Evolutionary conservation across 2,888 invertebrate species (phyloP), one percentile per base, ranked within the genome.

Genomic region (Oscheius sp.): DNA sequence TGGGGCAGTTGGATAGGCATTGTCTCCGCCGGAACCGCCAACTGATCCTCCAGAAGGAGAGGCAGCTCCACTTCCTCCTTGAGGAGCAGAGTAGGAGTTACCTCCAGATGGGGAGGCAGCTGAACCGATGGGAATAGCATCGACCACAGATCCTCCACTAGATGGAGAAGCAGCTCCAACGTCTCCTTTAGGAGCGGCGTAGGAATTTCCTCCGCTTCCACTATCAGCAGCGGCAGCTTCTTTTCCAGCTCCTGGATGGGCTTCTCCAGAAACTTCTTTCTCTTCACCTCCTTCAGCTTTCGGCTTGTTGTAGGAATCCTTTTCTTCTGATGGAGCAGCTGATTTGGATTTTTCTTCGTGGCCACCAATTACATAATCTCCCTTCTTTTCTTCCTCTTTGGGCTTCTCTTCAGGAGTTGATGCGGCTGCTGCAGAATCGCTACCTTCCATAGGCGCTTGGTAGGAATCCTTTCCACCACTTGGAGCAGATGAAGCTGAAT

Each of bases 291-390:
- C 17, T 3, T 4, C 17, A 15, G 17, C 17, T 17, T 42, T 42
- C 42, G 42, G 12, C 12, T 42, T 42, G 4, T 3, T 42, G 42
- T 42, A 42, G 12, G n/a, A n/a, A 6, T 34, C 37, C 37, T 34
- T 34, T 12, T 34, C 37, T 17, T 8, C 46, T 45, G 12, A 8
- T 45, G 12, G n/a, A 12, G 52, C 27, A 3, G 55, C 34, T 20
- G 55, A 20, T n/a, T 33, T 34, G 8, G n/a, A 17, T 5, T 8
- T 34, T 25, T 55, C 55, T 17, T 55, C 55, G 12, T 55, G 55
- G n/a, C 20, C 55, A 8, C 55, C 55, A 20, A 55, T 20, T n/a
- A 55, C 55, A n/a, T 34, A 55, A 17, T 55, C 55, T 17, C 48
- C 48, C 20, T 55, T 55, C 34, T 33, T 6, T 20, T 34, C 25